Conservation (phyloP, 2,797 vertebrate species). For the Tangara arthus region DNA sequence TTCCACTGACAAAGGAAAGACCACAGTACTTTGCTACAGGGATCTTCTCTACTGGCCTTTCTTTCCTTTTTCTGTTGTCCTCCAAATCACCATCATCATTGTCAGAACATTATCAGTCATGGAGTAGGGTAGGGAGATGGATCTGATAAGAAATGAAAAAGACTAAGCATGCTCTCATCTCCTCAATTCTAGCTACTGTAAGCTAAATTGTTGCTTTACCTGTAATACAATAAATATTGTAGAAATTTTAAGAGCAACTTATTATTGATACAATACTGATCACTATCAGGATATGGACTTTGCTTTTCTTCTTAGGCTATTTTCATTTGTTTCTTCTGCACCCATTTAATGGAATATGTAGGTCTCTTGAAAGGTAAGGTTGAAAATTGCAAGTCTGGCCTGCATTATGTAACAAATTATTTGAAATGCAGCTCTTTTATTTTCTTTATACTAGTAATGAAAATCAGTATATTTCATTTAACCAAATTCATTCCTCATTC, state of each 20-base stretch:
- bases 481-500: slow-evolving; percentile 75
- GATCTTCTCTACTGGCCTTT: neutral
- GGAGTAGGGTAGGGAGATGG: neutral
- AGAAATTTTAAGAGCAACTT: slow-evolving; percentile 44
- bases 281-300: slow-evolving; percentile 72
- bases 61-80: neutral
- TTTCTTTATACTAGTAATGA: slow-evolving; percentile 72
- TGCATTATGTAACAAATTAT: slow-evolving; percentile 75
- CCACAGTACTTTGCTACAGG: neutral
- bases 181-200: neutral
- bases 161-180: neutral
- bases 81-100: neutral
- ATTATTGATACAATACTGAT: slow-evolving; percentile 47
- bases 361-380: slow-evolving; percentile 91
- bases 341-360: slow-evolving; percentile 86
- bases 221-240: slow-evolving; percentile 17
- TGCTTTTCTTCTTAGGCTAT: slow-evolving; percentile 81
- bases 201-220: slow-evolving; percentile 13
- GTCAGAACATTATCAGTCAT: neutral
- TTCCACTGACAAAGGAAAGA: neutral
- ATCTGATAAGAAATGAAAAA: neutral
- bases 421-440: slow-evolving; percentile 68
- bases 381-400: slow-evolving; percentile 77
- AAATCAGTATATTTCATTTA: slow-evolving; percentile 71
- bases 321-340: slow-evolving; percentile 89